A percentile compares a stretch with the other conserved stretches of the same genome.
These are phyloP conservation scores for Drosophila funebris DNA, from an alignment of 1,140 invertebrate genomes.

Conservation along the genomic window DNA sequence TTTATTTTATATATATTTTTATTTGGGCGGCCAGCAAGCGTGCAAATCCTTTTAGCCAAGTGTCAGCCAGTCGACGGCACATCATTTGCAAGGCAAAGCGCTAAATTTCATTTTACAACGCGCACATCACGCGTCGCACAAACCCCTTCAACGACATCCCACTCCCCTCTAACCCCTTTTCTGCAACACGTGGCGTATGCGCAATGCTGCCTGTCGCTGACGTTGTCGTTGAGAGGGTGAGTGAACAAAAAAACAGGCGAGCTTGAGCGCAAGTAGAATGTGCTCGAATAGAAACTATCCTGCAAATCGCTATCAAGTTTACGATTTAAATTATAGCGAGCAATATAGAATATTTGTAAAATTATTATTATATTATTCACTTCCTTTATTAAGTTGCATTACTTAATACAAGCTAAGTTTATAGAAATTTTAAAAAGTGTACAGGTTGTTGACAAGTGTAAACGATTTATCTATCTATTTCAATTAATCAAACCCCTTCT, in stretches of 20 bases:
- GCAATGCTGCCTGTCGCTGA: constrained; percentile 39
- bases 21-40: constrained; percentile 60
- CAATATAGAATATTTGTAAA: too few species aligned
- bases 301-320: neutral
- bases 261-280: neutral
- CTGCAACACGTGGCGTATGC: constrained; percentile 43
- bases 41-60: constrained; percentile 78
- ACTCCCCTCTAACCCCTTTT: constrained; percentile 1
- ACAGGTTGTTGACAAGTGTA: too few species aligned
- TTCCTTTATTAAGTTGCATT: too few species aligned
- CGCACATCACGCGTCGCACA: constrained; percentile 41
- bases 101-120: constrained; percentile 78
- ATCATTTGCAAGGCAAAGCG: constrained; percentile 82
- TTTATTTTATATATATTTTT: constrained; percentile 12
- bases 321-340: too few species aligned
- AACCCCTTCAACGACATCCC: constrained; percentile 24
- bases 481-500: neutral
- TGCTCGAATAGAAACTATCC: neutral
- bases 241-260: constrained; percentile 13
- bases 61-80: constrained; percentile 61
- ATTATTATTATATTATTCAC: too few species aligned
- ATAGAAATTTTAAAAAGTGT: too few species aligned
- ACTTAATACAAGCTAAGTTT: too few species aligned
- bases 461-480: too few species aligned
- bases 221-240: constrained; percentile 27